phyloP scores from a whole-genome alignment of 2,888 invertebrate genomes.

The Brachypterus glaber region DNA sequence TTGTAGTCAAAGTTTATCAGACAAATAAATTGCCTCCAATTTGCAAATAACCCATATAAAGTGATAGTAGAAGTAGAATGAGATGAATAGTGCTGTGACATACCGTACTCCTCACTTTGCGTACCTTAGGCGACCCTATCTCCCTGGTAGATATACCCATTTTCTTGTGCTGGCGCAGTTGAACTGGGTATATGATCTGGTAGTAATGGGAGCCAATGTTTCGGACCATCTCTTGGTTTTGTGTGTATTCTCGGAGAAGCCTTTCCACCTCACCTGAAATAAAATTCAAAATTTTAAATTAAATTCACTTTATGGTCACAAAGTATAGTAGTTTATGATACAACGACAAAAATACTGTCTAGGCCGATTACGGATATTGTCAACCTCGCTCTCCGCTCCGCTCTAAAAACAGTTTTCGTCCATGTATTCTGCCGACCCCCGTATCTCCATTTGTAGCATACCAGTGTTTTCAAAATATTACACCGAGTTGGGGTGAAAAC shows the following conservation, averaged over 20 bases:
- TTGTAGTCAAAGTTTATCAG: not conserved
- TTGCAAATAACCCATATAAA: constrained; percentile 14
- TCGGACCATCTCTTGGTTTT: constrained; percentile 85
- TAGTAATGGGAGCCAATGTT: constrained; percentile 87
- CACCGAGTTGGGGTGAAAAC: too few species aligned
- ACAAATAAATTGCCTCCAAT: constrained; percentile 12
- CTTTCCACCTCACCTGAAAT: constrained; percentile 81
- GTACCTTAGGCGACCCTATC: constrained; percentile 80
- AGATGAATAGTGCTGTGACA: constrained; percentile 41
- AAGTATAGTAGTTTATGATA: too few species aligned
- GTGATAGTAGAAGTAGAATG: constrained; percentile 23
- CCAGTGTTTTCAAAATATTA: too few species aligned
- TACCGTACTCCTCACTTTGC: constrained; percentile 50
- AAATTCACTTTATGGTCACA: too few species aligned
- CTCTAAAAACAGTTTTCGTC: too few species aligned
- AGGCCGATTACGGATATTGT: too few species aligned
- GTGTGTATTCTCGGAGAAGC: constrained; percentile 79
- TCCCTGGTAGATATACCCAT: constrained; percentile 92
- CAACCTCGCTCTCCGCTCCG: too few species aligned
- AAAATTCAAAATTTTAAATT: constrained; percentile 17
- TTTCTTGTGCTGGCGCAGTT: constrained; percentile 89
- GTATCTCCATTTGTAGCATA: too few species aligned
- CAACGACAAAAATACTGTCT: too few species aligned
- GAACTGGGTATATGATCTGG: constrained; percentile 91
- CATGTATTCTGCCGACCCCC: too few species aligned